Evolutionary conservation across 1,140 invertebrate species (phyloP).

Genomic region (Temnothorax curvispinosus): DNA sequence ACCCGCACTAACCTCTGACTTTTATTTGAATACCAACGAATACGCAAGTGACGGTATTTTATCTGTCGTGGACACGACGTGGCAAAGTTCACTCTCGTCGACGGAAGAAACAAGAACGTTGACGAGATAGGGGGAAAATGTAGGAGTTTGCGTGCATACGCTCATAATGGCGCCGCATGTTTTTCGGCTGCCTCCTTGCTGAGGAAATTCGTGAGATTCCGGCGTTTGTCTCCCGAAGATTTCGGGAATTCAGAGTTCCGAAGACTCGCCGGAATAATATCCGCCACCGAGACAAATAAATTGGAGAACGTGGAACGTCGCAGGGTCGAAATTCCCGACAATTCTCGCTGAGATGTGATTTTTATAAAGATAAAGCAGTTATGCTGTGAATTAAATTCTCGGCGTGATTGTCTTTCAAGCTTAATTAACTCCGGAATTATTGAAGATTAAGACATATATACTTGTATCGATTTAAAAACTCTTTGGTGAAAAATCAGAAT

Average conservation of each 20-base stretch:
- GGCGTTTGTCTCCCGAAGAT: constrained; percentile 33
- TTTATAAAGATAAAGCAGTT: background rate
- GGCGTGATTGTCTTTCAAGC: background rate
- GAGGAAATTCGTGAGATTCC: constrained; percentile 52
- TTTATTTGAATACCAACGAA: constrained; percentile 34
- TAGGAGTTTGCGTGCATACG: constrained; percentile 1
- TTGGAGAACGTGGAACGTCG: constrained; percentile 3
- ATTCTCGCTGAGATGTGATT: background rate
- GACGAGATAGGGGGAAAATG: background rate
- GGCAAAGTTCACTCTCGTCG: background rate
- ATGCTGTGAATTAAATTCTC: background rate
- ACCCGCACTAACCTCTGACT: background rate
- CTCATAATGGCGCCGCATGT: constrained; percentile 37
- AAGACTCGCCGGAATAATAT: constrained; percentile 22
- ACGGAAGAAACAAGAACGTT: constrained; percentile 14
- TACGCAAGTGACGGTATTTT: background rate
- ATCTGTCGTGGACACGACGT: background rate
- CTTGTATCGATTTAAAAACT: background rate
- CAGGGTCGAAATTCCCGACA: constrained; percentile 1
- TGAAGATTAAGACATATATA: background rate
- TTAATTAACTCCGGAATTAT: background rate
- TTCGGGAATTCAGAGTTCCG: constrained; percentile 31
- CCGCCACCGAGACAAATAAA: constrained; percentile 37
- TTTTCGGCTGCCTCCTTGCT: constrained; percentile 24
- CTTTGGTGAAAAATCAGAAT: background rate